These are phyloP conservation scores for Eulemur rufifrons DNA, from an alignment of 2,113 vertebrate species.

Conservation along the genomic window DNA sequence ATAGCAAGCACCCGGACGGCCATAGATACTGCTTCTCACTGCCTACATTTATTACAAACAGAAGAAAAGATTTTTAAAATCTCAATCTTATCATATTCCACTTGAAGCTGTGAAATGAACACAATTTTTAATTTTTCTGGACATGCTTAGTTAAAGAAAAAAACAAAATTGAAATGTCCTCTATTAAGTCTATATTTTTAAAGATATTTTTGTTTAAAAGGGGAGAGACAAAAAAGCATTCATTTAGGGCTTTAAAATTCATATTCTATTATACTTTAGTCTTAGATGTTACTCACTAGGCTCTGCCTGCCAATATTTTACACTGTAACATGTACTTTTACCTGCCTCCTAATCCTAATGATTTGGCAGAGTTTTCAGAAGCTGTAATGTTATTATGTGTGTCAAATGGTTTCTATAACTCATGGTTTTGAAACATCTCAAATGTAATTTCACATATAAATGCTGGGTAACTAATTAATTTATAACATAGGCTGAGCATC, in stretches of 20 bases:
- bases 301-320: background rate
- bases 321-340: background rate
- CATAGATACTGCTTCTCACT: constrained; percentile 94
- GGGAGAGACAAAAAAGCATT: background rate
- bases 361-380: background rate
- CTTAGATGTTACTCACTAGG: background rate
- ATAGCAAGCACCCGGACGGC: constrained; percentile 95
- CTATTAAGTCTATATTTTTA: constrained; percentile 24
- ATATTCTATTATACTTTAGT: background rate
- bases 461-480: background rate
- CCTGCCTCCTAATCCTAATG: background rate
- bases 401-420: background rate
- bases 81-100: constrained; percentile 24
- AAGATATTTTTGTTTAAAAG: background rate
- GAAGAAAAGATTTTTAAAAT: background rate
- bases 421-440: constrained; percentile 28
- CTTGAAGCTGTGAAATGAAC: background rate
- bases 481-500: background rate
- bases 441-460: constrained; percentile 34
- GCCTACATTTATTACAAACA: constrained; percentile 84
- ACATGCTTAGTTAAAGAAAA: background rate
- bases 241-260: background rate
- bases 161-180: constrained; percentile 19
- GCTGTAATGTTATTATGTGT: background rate
- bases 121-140: constrained; percentile 24